Base-by-base conservation (phyloP, 2,113 vertebrate species). In the Paracanthobrama guichenoti region DNA sequence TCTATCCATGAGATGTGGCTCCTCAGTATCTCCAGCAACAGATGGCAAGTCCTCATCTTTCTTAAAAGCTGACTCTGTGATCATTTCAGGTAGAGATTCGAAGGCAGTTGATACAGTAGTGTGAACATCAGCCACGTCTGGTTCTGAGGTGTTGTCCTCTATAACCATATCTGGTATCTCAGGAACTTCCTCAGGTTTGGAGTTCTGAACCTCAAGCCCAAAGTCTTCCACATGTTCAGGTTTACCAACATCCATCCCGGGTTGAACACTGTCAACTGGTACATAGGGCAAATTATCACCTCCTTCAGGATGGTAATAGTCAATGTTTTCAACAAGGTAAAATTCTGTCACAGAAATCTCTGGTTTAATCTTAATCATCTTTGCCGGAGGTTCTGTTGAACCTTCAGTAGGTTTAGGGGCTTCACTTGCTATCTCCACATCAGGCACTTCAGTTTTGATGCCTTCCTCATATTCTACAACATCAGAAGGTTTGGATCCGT, bases 241-340 rank as follows among this genome's bases (percentile, higher is more conserved):
- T 53, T 84, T 83, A 35, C 22, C 64, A n/a, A 46, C 3, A 14
- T 83, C 60, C 24, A 80, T 83, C 20, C 79, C 73, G 8, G 75
- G 13, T 12, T 84, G 22, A 3, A 76, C 73, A 46, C 62, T 39
- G 16, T 55, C 69, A 57, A 8, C 22, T 7, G 91, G 85, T 44
- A 80, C 14, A 42, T 80, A 7, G 7, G 86, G 82, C 55, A 89
- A 31, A 83, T 89, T 90, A 6, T 88, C 87, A 11, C 8, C 24
- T 10, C 87, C 86, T 79, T 88, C 74, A 0, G 89, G 85, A 18
- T 88, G 86, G 7, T 87, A 87, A 16, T 90, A 78, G 12, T 81
- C 78, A 6, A 53, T 7, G 14, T 85, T 71, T 24, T 85, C 39
- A 42, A 44, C 69, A 31, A 66, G 57, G 72, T 67, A 55, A 16